Evolutionary conservation across 2,888 invertebrate genomes (phyloP), one percentile per base, ranked within the genome.

Genomic region (Dromius quadrimaculatus): DNA sequence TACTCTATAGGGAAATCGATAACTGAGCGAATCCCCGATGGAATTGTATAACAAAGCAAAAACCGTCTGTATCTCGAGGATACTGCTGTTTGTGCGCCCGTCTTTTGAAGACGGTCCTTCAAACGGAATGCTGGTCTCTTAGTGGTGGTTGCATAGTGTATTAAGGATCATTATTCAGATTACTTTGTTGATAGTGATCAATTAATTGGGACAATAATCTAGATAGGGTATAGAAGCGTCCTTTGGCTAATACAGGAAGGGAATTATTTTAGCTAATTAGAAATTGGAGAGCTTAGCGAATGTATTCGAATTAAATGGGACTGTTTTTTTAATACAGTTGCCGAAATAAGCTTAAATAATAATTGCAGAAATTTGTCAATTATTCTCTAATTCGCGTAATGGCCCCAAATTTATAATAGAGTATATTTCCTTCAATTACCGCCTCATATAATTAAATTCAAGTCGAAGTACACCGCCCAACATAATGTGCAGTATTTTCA

Each of bases 41-140:
- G 57, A 59, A 68, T 68, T 57, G 59, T 68, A 68, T 68, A 68
- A 68, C 68, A 68, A 68, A 68, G 68, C 68, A 59, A 65, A 22
- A 15, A 36, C 15, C 62, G 62, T 41, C 62, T 41, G 62, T 62
- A 15, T 54, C 4, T 62, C 8, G 57, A 32, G 54, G 13, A 15
- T 23, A 11, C 20, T 54, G 8, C 1, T n/a, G 13, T 8, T 6
- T n/a, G 23, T 20, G 20, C 9, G 13, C 6, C 11, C 15, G 6
- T 5, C 28, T 15, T 59, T 5, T 36, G 36, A 36, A 20, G 59
- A n/a, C 59, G 59, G 59, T 8, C 57, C 57, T 17, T 4, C 57
- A 32, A 22, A 36, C 36, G 34, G 34, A 6, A 32, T 32, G 19
- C 59, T 9, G 15, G 19, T n/a, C 15, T 59, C 59, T 59, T 32